Evolutionary conservation across 2,113 vertebrate species (phyloP), one percentile per base, ranked within the genome.

Genomic region (Rhinogobius similis): DNA sequence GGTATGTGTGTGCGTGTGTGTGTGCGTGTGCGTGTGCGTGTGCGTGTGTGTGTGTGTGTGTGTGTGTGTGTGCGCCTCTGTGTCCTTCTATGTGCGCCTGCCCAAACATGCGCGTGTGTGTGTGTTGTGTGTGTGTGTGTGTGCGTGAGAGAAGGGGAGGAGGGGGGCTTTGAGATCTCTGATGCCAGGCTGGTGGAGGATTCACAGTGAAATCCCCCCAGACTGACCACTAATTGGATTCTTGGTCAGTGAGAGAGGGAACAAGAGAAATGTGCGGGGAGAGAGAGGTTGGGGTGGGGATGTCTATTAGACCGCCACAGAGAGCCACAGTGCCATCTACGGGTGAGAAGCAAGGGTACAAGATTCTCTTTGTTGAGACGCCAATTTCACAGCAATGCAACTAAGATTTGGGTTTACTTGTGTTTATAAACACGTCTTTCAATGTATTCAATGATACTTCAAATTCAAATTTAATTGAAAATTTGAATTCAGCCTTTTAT

Each of bases 141-240:
- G 68, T 24, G 62, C 24, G 50, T 53, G 68, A 24, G 59, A 32
- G 67, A 48, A 70, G 16, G 63, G 24, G 67, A 48, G 73, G 68
- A n/a, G 59, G 24, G 67, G 41, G 73, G 55, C 70, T 58, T 67
- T 41, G 76, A 82, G 73, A 82, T 76, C 69, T 84, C 76, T 87
- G 79, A 86, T 87, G 81, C 79, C 80, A 82, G 78, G 68, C 85
- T 86, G 79, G 76, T 86, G 79, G 85, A 87, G 87, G 88, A 88
- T 87, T 87, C 90, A 75, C 86, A 84, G 83, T 87, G 86, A 90
- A 92, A 90, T 88, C 88, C 87, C 90, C 73, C 61, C 71, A 82
- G 89, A 89, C 84, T 91, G 88, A 89, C 81, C 83, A 86, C 88
- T 92, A 91, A 91, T 91, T 90, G 88, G 84, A 88, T 90, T 89